Base-by-base conservation (phyloP, 2,888 invertebrate species). In the Stenodera caucasica region DNA sequence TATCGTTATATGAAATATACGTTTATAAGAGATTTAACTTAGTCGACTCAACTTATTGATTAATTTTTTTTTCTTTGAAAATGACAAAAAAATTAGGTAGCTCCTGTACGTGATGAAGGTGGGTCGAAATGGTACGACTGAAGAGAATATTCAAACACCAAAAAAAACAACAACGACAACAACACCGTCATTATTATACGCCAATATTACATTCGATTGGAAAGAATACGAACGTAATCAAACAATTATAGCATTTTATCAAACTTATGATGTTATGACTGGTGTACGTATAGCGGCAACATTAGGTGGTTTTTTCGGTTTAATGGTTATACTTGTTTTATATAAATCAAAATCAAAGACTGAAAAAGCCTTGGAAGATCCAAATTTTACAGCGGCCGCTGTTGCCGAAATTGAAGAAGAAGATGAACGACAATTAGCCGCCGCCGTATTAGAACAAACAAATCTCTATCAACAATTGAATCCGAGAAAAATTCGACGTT, bases 241-340 rank as follows among this genome's bases (percentile, higher is more conserved):
- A 61, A 58, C 63, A 61, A 78, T 79, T 66, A 77, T 80, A 60
- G 71, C 79, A 78, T 94, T 92, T 82, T 94, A 92, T 84, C 89
- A 90, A 73, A 92, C 93, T 35, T 96, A 96, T 82, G 94, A 95
- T 84, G 91, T 91, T 80, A 94, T 94, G 94, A 95, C 94, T 73
- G 95, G 95, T 69, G 88, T 95, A 67, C 87, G 94, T 68, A 95
- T 95, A 81, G 95, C 95, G 71, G 92, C 92, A 71, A 95, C 95
- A 2, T 84, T 96, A 55, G 94, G 94, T 73, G 93, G 93, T 72
- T 94, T 95, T 82, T 95, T 95, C 82, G 90, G 91, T 66, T 84
- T 95, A 74, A 94, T 95, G 90, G 93, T 94, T 52, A 89, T 95
- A 78, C 85, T 95, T 77, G 91, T 96, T 72, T 87, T 95, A 67